Evolutionary conservation across 2,113 vertebrate species (phyloP).

Genomic region (Hippocampus barbouri): DNA sequence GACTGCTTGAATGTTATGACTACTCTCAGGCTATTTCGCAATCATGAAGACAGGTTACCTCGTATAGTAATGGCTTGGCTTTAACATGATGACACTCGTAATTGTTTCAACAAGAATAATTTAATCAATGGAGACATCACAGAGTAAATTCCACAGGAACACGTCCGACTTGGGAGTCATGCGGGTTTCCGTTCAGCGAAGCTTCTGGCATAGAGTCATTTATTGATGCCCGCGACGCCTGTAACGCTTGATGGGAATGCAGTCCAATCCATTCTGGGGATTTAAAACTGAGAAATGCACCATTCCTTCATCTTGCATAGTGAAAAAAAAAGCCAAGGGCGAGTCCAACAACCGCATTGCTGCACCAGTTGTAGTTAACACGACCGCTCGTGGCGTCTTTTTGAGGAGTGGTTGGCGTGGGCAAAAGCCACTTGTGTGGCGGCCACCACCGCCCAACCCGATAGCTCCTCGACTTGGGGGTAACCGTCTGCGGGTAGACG

Average conservation of each 20-base stretch:
- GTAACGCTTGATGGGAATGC: not conserved
- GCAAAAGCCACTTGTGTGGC: too few species aligned
- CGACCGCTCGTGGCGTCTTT: too few species aligned
- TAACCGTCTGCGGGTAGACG: too few species aligned
- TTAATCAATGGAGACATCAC: slow-evolving; percentile 37
- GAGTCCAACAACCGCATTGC: too few species aligned
- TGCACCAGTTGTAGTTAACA: too few species aligned
- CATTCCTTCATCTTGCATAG: not conserved
- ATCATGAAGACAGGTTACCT: too few species aligned
- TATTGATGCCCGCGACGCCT: not conserved
- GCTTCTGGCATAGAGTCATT: not conserved
- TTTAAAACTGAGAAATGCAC: not conserved
- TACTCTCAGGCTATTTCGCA: not conserved
- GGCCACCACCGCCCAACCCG: too few species aligned
- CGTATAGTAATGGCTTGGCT: too few species aligned
- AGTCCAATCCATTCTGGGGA: not conserved
- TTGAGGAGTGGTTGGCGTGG: too few species aligned
- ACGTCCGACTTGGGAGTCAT: slow-evolving; percentile 1
- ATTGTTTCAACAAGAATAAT: slow-evolving; percentile 10
- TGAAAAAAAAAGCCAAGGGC: not conserved
- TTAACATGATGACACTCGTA: not conserved
- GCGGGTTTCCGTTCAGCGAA: not conserved
- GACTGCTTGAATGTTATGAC: not conserved
- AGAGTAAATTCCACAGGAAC: slow-evolving; percentile 15
- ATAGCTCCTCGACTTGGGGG: too few species aligned